Evolutionary conservation across 2,888 invertebrate species (phyloP).

Genomic region (Ariolimax columbianus): DNA sequence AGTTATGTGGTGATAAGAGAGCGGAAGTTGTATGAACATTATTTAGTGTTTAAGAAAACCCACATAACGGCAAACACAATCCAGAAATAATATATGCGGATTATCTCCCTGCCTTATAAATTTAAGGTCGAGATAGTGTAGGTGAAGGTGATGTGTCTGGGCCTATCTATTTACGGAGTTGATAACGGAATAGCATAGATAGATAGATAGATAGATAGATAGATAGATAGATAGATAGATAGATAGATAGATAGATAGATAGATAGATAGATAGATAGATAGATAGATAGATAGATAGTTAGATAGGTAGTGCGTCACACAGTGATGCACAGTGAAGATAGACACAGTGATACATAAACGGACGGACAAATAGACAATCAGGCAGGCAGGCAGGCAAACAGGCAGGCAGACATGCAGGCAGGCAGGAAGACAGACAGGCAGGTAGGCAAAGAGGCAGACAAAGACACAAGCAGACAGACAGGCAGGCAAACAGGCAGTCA

Average conservation of each 20-base stretch:
- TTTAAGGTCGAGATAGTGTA: background rate
- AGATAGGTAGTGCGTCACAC: background rate
- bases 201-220: background rate
- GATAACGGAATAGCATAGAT: background rate
- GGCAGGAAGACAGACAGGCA: background rate
- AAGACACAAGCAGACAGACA: background rate
- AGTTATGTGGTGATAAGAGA: background rate
- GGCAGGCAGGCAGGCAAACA: background rate
- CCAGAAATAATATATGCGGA: too few relatives aligned
- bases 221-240: slow-evolving; percentile 1
- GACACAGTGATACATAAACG: background rate
- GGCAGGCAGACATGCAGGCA: background rate
- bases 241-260: slow-evolving; percentile 7
- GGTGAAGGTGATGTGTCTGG: background rate
- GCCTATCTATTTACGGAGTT: background rate
- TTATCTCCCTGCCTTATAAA: background rate
- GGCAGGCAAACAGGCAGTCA: background rate
- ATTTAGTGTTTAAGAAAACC: too few relatives aligned
- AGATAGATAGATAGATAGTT: background rate
- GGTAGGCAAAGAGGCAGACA: background rate
- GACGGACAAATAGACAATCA: background rate
- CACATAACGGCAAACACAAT: too few relatives aligned
- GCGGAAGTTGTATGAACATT: too few relatives aligned
- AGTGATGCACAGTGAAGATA: background rate
- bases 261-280: background rate